phyloP scores from a whole-genome alignment of 2,113 vertebrate species.

The Tapirus terrestris region DNA sequence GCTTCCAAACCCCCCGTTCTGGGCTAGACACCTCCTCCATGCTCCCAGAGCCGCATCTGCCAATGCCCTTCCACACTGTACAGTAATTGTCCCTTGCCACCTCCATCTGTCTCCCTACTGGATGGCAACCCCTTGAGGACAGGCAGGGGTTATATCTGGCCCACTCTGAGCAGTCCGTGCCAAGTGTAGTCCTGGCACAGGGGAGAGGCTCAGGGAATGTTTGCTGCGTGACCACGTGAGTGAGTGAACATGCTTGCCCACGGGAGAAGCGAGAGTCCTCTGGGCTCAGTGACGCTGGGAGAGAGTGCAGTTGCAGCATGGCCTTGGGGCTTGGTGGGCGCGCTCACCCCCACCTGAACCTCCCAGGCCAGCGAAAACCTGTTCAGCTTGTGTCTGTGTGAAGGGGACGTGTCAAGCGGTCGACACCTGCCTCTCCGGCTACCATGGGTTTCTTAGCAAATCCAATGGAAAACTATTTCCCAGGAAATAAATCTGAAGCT shows the following conservation, averaged over 20 bases:
- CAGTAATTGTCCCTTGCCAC: not conserved
- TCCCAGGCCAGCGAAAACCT: too few species aligned
- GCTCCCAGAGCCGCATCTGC: not conserved
- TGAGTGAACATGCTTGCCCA: accelerated
- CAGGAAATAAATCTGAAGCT: slow-evolving; percentile 86
- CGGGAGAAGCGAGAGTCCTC: not conserved
- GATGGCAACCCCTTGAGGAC: not conserved
- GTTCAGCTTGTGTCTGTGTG: slow-evolving; percentile 65
- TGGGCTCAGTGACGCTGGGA: not conserved
- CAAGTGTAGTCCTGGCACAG: not conserved
- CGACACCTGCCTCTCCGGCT: slow-evolving; percentile 67
- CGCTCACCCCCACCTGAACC: not conserved
- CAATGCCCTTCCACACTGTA: not conserved
- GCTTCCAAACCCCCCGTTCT: not conserved
- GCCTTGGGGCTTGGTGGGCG: not conserved
- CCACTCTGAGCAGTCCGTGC: not conserved
- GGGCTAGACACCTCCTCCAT: not conserved
- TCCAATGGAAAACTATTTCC: slow-evolving; percentile 84
- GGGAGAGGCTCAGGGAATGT: not conserved
- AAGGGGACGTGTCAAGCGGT: slow-evolving; percentile 65
- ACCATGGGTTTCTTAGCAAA: slow-evolving; percentile 85
- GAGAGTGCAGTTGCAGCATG: not conserved
- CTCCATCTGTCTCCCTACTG: not conserved
- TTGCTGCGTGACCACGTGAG: not conserved
- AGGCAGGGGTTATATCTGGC: not conserved